Percentiles rank a stretch among this genome's conserved stretches.
Evolutionary conservation across 2,888 invertebrate genomes (phyloP).

Genomic region (Aplocera efformata): DNA sequence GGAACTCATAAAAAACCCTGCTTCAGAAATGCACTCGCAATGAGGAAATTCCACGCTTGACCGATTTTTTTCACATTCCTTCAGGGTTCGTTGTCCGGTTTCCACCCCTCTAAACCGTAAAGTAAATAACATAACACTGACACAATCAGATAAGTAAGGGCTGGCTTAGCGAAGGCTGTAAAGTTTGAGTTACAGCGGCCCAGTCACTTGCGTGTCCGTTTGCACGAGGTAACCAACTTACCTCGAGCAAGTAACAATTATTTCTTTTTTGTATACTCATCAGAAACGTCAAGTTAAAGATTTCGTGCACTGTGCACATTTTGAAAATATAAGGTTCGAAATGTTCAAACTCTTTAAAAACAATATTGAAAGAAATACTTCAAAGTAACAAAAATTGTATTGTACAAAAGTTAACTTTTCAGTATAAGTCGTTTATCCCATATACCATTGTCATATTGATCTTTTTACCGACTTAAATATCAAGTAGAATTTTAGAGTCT

Average conservation of each 20-base stretch:
- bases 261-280: too few relatives aligned
- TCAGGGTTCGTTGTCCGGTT: conserved; percentile 28
- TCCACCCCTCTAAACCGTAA: conserved; percentile 40
- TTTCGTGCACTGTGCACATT: too few relatives aligned
- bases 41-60: conserved; percentile 24
- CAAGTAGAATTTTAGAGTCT: too few relatives aligned
- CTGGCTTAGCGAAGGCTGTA: conserved; percentile 25
- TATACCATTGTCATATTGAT: too few relatives aligned
- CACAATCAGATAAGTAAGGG: conserved; percentile 61
- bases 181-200: conserved; percentile 15
- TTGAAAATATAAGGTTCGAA: too few relatives aligned
- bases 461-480: too few relatives aligned
- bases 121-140: conserved; percentile 58
- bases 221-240: neutral
- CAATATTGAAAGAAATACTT: too few relatives aligned
- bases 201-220: conserved; percentile 4
- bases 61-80: conserved; percentile 27
- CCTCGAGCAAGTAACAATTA: neutral
- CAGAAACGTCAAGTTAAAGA: too few relatives aligned
- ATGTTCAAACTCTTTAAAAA: too few relatives aligned
- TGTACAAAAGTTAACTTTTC: too few relatives aligned
- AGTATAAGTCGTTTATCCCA: too few relatives aligned
- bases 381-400: too few relatives aligned
- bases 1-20: conserved; percentile 14
- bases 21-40: conserved; percentile 13